Base-by-base conservation (phyloP, 2,113 vertebrate genomes). In the Symphodus melops region DNA sequence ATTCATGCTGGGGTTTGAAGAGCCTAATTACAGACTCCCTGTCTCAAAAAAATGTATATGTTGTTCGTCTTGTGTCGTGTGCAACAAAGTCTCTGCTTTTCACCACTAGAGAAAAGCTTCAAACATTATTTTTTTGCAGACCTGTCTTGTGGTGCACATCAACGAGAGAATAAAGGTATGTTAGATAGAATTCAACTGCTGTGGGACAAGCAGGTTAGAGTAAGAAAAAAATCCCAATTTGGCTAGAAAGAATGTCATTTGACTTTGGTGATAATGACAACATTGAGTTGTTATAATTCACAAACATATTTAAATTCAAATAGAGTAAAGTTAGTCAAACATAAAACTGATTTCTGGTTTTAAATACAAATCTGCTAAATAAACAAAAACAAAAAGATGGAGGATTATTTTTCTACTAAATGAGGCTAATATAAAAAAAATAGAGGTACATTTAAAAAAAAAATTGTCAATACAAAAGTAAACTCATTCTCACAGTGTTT, bases 11-110 rank as follows among this genome's bases (percentile, higher is more conserved):
- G 77, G 69, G 64, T 77, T 75, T 64, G 61, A 76, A 19, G 33
- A 25, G 41, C 68, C 67, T 73, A 83, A 90, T 88, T 87, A 90
- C 77, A 83, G 69, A 64, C 64, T 60, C 25, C 13, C 44, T 49
- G 19, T 60, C 72, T 64, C 37, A 13, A 81, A 65, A 65, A 79
- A 69, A 70, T 55, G 14, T 64, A 33, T 72, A 64, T 68, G 42
- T 62, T 41, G 52, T 66, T 62, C 41, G n/a, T n/a, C n/a, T n/a
- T n/a, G n/a, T n/a, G n/a, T n/a, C n/a, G 41, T 51, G 28, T 65
- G 11, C 23, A 20, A 28, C 25, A 65, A 69, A 64, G 25, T 6
- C 37, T 53, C 17, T 14, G 44, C 44, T 46, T 48, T 48, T 53
- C 9, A 81, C 54, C 37, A 53, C 6, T 4, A 33, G 8, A 39